Conservation (phyloP, 2,888 invertebrate species). For the Microplitis deprimator region DNA sequence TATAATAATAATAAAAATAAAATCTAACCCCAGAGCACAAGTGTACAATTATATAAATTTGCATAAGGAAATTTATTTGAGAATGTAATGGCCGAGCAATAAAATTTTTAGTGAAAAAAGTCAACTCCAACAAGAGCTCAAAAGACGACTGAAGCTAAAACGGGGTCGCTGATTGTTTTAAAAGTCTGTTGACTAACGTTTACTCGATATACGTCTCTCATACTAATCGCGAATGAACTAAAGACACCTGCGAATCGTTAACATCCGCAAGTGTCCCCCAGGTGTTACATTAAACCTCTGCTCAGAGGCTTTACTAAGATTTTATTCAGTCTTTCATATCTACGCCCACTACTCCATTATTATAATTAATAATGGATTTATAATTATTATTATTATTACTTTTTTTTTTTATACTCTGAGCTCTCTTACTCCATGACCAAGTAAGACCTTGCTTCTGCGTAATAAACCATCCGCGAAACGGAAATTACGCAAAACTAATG, state of each 20-base stretch:
- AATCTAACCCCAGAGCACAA: neutral
- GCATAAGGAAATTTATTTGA: neutral
- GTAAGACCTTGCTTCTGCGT: neutral
- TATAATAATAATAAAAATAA: conserved; percentile 17
- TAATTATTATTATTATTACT: neutral
- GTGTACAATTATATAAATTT: neutral
- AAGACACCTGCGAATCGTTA: conserved; percentile 57
- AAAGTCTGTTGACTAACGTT: conserved; percentile 54
- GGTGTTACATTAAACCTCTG: conserved; percentile 17
- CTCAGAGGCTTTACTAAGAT: neutral
- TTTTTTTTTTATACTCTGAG: neutral
- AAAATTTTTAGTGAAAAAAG: too few relatives aligned
- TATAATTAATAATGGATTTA: neutral
- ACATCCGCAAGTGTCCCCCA: conserved; percentile 39
- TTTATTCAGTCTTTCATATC: neutral
- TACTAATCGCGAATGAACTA: conserved; percentile 50
- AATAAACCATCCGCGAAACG: conserved; percentile 11
- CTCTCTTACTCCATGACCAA: neutral
- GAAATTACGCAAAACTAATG: conserved; percentile 31
- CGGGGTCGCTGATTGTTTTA: conserved; percentile 61
- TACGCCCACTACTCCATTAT: conserved; percentile 12
- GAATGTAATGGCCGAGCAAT: too few relatives aligned
- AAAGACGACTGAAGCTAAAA: conserved; percentile 56
- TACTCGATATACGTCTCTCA: conserved; percentile 48
- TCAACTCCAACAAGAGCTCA: conserved; percentile 44